A percentile compares a stretch with the other conserved stretches of the same genome.
Evolutionary conservation across 2,888 invertebrate genomes (phyloP).

Genomic region (Rhingia rostrata): DNA sequence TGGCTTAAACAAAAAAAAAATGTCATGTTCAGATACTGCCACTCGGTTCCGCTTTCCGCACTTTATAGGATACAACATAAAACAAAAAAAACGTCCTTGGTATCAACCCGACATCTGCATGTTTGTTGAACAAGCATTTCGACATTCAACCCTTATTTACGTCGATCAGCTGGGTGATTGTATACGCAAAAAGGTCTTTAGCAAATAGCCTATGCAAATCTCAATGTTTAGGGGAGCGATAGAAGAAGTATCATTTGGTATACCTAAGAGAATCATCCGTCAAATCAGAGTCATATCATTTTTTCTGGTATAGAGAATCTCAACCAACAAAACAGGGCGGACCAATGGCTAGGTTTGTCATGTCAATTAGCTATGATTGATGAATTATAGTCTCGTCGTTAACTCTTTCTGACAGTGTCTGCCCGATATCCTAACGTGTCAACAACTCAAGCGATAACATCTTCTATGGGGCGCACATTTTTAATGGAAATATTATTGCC

Average conservation of each 20-base stretch:
- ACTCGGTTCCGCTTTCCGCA: conserved; percentile 64
- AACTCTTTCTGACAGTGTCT: conserved; percentile 53
- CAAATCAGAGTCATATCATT: conserved; percentile 49
- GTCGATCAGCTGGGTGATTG: conserved; percentile 40
- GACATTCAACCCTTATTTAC: conserved; percentile 55
- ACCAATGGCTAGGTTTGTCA: conserved; percentile 60
- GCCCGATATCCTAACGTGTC: conserved; percentile 37
- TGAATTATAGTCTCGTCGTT: conserved; percentile 63
- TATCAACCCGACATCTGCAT: conserved; percentile 59
- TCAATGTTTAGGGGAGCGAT: conserved; percentile 35
- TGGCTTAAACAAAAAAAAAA: conserved; percentile 69
- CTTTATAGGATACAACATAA: conserved; percentile 32
- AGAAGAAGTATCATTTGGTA: conserved; percentile 44
- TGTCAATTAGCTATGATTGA: conserved; percentile 74
- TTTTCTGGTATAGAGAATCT: conserved; percentile 26
- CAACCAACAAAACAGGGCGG: conserved; percentile 55
- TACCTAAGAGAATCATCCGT: conserved; percentile 63
- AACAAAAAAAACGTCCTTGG: conserved; percentile 15
- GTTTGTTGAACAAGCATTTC: conserved; percentile 55
- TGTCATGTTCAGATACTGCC: conserved; percentile 50
- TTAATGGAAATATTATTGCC: conserved; percentile 26
- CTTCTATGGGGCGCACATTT: conserved; percentile 12
- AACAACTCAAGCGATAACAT: conserved; percentile 47
- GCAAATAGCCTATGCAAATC: conserved; percentile 61
- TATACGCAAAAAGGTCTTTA: conserved; percentile 54